phyloP scores from a whole-genome alignment of 2,888 invertebrate genomes.

The Drosophila histrio region DNA sequence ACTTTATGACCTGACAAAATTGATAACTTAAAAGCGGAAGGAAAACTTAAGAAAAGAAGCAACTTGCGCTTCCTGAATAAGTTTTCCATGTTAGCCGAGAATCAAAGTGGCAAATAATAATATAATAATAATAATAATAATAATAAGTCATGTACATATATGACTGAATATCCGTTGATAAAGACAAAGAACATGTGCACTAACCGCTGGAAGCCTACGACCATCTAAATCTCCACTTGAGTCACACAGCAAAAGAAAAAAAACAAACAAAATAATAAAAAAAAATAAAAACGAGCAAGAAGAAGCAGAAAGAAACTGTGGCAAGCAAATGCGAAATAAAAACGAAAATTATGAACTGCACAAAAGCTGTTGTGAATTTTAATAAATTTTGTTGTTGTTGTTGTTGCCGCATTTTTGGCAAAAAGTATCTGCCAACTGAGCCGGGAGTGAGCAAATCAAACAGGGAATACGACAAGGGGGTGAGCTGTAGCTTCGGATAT shows the following conservation, averaged over 20 bases:
- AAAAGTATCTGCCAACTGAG: constrained; percentile 64
- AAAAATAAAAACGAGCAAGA: constrained; percentile 38
- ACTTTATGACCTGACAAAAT: background rate
- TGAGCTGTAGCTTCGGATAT: background rate
- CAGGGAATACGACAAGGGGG: constrained; percentile 23
- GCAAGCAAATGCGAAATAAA: constrained; percentile 75
- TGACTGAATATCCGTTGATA: constrained; percentile 20
- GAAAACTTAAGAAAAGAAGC: no score
- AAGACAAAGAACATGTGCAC: constrained; percentile 9
- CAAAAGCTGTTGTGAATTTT: constrained; percentile 82
- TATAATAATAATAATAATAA: constrained; percentile 14
- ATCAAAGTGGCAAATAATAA: constrained; percentile 3
- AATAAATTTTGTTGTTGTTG: constrained; percentile 71
- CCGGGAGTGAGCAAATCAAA: constrained; percentile 73
- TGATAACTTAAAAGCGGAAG: background rate
- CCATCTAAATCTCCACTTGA: constrained; percentile 32
- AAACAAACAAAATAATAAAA: constrained; percentile 37
- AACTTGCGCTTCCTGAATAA: constrained; percentile 3
- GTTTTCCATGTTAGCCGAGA: background rate
- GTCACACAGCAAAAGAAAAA: constrained; percentile 36
- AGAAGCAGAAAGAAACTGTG: constrained; percentile 32
- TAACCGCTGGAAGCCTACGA: background rate
- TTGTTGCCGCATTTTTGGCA: constrained; percentile 26
- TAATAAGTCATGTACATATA: constrained; percentile 16
- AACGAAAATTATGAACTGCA: constrained; percentile 81